Conservation (phyloP, 2,797 vertebrate genomes). For the Scyliorhinus canicula region DNA sequence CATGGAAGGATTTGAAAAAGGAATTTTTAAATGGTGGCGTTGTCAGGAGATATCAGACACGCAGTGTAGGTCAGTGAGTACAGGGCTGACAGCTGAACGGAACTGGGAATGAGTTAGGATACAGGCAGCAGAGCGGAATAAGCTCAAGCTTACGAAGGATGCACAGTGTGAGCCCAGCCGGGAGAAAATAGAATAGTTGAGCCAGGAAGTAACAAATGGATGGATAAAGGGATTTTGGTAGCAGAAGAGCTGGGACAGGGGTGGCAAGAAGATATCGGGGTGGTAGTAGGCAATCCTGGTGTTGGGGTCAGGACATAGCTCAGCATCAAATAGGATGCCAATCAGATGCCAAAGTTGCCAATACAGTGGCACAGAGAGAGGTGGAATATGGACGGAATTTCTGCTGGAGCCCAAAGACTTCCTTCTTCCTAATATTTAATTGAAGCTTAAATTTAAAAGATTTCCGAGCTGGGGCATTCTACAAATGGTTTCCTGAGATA, state of each 20-base stretch:
- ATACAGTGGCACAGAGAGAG: neutral
- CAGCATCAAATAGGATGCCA: neutral
- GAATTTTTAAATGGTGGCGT: no score
- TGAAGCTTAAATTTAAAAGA: conserved; percentile 48
- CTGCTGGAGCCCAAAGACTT: neutral
- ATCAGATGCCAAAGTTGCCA: neutral
- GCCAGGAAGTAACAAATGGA: neutral
- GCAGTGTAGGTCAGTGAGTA: neutral
- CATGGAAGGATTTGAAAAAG: neutral
- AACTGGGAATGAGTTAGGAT: neutral
- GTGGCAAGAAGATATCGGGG: neutral
- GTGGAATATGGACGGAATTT: neutral
- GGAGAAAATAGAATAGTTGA: neutral
- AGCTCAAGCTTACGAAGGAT: neutral
- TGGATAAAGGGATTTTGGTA: neutral
- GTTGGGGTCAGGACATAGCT: neutral
- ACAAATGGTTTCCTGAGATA: conserved; percentile 43
- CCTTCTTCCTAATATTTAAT: conserved; percentile 46
- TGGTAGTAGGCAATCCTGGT: neutral
- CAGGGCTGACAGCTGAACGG: neutral
- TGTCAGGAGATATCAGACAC: no score
- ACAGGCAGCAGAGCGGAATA: neutral
- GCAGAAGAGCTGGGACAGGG: neutral
- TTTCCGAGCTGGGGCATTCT: conserved; percentile 41
- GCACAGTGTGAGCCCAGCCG: neutral